Evolutionary conservation across 2,113 vertebrate species (phyloP).

Genomic region (Tragelaphus imberbis): DNA sequence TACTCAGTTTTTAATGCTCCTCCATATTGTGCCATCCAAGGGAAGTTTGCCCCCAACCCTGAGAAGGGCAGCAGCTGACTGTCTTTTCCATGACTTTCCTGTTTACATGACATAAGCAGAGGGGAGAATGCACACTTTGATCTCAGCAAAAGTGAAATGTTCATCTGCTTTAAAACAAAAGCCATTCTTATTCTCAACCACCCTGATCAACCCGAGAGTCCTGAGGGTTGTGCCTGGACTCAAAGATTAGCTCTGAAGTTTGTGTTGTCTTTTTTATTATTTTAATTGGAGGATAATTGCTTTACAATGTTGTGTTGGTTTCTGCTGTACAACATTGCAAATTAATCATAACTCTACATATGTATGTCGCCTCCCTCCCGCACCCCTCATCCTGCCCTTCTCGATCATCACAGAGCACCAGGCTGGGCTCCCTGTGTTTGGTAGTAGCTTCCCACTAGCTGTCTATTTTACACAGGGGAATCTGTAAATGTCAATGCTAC

Average conservation of each 20-base stretch:
- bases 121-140: not conserved
- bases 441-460: not conserved
- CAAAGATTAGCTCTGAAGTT: not conserved
- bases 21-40: not conserved
- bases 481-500: not conserved
- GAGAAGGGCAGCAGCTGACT: not conserved
- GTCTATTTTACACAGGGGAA: not conserved
- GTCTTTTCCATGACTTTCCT: not conserved
- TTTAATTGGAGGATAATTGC: not conserved
- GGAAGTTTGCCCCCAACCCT: not conserved
- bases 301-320: not conserved
- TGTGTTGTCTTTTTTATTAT: not conserved
- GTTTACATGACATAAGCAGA: not conserved
- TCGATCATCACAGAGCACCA: not conserved
- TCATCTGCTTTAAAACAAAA: not conserved
- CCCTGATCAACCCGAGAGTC: not conserved
- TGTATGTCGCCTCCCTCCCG: not conserved
- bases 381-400: not conserved
- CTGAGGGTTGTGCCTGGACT: not conserved
- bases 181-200: not conserved
- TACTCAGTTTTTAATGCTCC: constrained; percentile 36
- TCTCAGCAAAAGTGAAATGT: not conserved
- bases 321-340: not conserved
- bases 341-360: not conserved
- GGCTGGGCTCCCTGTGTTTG: not conserved